Evolutionary conservation across 2,113 vertebrate species (phyloP), one percentile per base, ranked within the genome.

Genomic region (Hippoglossus stenolepis): DNA sequence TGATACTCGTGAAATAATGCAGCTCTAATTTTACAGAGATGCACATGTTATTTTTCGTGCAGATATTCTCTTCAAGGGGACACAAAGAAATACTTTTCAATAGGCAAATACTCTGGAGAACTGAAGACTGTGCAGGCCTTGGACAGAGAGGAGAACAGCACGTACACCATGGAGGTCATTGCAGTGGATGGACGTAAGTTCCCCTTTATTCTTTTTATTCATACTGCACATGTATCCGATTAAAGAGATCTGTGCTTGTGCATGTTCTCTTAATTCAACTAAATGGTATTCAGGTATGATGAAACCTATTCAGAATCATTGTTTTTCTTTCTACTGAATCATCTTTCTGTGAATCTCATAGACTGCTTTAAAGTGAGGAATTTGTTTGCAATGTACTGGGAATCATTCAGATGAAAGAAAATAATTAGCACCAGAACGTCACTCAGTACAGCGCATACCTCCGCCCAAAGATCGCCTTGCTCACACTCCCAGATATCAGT

Each of bases 51-150:
- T 43, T 59, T 76, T 7, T 18, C 58, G 47, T 72, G 18, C 76
- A 96, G 96, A 71, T 96, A 96, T 87, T 96, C 94, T 26, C 91
- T 92, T 65, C 93, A 91, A 87, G 94, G 95, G 1, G 93, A 97
- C 87, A 94, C 95, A 15, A 93, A 94, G 71, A 90, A 92, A 53
- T 94, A 94, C 87, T 93, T 97, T 81, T 95, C 92, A 47, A 95
- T 95, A 53, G 91, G 95, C 12, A 94, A 95, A 71, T 90, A 93
- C 72, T 95, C 93, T 0, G 91, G 94, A 57, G 91, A 96, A 83
- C 93, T 97, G 9, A 94, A 90, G 88, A 95, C 93, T 0, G 91
- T 93, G 43, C 94, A 94, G 80, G 75, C 92, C 17, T 77, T 96
- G 82, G 94, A 94, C 85, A 89, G 93, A 15, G 95, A 95, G 84